These are phyloP conservation scores for Oxycera nigricornis DNA, from an alignment of 2,888 invertebrate genomes.

Conservation along the genomic window DNA sequence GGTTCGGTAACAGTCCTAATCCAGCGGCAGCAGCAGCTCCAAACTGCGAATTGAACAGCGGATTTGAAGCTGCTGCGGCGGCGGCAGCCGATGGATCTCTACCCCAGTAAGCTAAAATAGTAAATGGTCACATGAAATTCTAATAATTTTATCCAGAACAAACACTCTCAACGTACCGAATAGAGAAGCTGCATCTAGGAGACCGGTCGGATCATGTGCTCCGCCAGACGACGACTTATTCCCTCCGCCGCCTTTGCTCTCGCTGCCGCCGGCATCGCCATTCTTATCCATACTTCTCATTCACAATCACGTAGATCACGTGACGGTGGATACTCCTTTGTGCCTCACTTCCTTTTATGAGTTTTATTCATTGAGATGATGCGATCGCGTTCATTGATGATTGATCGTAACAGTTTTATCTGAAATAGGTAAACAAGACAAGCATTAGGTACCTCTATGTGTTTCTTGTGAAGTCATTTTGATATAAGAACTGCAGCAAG, in stretches of 20 bases:
- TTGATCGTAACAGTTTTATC: not conserved
- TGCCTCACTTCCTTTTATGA: no score
- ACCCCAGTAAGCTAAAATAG: conserved; percentile 77
- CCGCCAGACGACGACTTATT: conserved; percentile 64
- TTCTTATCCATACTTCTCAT: conserved; percentile 76
- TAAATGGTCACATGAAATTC: no score
- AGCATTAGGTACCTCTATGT: no score
- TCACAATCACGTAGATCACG: not conserved
- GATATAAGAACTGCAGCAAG: no score
- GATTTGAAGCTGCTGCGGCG: conserved; percentile 61
- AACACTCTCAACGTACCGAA: conserved; percentile 68
- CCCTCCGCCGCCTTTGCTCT: conserved; percentile 62
- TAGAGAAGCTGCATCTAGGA: conserved; percentile 81
- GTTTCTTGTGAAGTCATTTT: no score
- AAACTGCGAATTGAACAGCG: conserved; percentile 61
- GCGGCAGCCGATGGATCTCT: conserved; percentile 65
- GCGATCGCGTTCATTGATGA: not conserved
- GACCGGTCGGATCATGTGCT: conserved; percentile 70
- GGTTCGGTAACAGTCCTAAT: conserved; percentile 60
- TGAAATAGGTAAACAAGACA: no score
- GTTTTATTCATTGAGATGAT: not conserved
- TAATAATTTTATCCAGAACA: not conserved
- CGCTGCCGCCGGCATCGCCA: conserved; percentile 69
- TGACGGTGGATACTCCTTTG: not conserved
- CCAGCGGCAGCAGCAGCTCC: conserved; percentile 61